Evolutionary conservation across 2,888 invertebrate genomes (phyloP), one percentile per base, ranked within the genome.

Genomic region (Ochropleura plecta): DNA sequence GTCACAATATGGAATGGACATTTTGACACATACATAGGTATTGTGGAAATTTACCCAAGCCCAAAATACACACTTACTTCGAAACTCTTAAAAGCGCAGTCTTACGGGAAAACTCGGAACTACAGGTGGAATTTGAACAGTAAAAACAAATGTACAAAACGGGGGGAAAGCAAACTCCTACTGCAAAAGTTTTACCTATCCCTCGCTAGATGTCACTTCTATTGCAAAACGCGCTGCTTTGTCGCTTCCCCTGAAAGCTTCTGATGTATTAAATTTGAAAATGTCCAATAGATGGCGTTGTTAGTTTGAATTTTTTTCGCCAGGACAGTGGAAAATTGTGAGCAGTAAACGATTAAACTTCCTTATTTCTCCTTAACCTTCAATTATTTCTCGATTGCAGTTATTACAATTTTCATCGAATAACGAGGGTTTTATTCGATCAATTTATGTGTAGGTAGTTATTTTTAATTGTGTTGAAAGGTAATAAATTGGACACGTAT

Each of bases 201-300:
- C 46, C 46, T 16, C 68, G n/a, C 62, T 82, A 86, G 86, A 86
- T 85, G 86, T 70, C 85, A 12, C 73, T 76, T 30, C 1, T 55
- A n/a, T 18, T 16, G 2, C 8, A 3, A n/a, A 55, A 46, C 9
- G 6, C 20, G 20, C 49, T 40, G 20, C 20, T 51, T 30, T 5
- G 1, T 0, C 40, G 4, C 3, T 9, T 12, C 3, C 1, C 5
- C 8, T 40, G n/a, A 63, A 53, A 70, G 3, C 59, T 2, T 5
- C n/a, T 18, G 5, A 8, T 12, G 9, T 46, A 44, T 20, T 72
- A 57, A 44, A 59, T 42, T 8, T 12, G 6, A 18, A 77, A 81
- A 67, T 30, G 1, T 5, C 20, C 73, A 5, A 72, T 10, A 86
- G 85, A 78, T 86, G 86, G 71, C 70, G 72, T 18, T 64, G 7